Percentiles rank a stretch among this genome's conserved stretches.
Evolutionary conservation across 2,113 vertebrate genomes (phyloP).

Genomic region (Mus pahari): DNA sequence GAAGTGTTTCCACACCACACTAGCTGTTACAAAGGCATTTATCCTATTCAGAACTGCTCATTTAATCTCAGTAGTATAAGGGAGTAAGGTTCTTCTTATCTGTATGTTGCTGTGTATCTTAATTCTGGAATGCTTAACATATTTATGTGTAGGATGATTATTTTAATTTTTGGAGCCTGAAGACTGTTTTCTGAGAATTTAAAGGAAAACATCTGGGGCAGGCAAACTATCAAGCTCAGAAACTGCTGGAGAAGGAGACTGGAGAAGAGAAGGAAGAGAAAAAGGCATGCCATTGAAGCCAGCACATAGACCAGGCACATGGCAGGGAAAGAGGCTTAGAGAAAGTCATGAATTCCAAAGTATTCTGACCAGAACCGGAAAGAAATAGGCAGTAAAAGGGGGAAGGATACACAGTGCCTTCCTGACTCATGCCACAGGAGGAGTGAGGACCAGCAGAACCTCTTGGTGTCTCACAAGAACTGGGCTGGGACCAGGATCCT

Average conservation of each 20-base stretch:
- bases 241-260: not conserved
- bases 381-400: not conserved
- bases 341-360: not conserved
- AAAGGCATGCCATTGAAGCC: not conserved
- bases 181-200: not conserved
- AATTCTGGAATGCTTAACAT: not conserved
- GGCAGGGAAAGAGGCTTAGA: not conserved
- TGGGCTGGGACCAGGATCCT: not conserved
- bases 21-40: not conserved
- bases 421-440: not conserved
- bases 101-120: not conserved
- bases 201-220: not conserved
- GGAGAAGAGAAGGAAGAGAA: not conserved
- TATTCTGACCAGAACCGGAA: not conserved
- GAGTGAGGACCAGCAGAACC: no score
- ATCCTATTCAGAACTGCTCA: not conserved
- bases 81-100: not conserved
- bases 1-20: not conserved
- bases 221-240: not conserved
- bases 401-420: not conserved
- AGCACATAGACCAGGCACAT: not conserved
- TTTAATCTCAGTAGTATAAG: not conserved
- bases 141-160: not conserved
- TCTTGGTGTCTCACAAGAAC: not conserved
- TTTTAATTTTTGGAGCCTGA: constrained; percentile 36